Base-by-base conservation (phyloP, 2,888 invertebrate genomes). In the Operophtera brumata region DNA sequence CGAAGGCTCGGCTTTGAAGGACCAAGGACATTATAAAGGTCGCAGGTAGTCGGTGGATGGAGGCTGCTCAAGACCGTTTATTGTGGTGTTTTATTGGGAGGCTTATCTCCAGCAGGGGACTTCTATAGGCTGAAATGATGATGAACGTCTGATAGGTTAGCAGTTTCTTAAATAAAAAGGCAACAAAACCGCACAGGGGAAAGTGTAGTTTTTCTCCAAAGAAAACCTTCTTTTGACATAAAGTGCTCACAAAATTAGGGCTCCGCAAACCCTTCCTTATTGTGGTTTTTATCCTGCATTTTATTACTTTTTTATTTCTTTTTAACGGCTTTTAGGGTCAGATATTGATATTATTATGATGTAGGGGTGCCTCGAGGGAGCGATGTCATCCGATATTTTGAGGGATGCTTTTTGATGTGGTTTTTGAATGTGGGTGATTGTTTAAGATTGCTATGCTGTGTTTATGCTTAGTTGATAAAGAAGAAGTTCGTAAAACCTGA, bases 251-350 rank as follows among this genome's bases (percentile, higher is more conserved):
- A 7, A 71, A 73, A 73, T 76, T 71, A 73, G 75, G 76, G 78
- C 65, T 62, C 66, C 65, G 55, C 73, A 79, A 82, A 83, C 85
- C 84, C 80, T 84, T 73, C 70, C 63, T 69, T 72, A 69, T 65
- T 63, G 75, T 70, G 77, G 73, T 73, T 81, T 80, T 80, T 82
- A 81, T 80, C 75, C 82, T 88, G 88, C 84, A 74, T 87, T 88
- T 88, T 88, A 88, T 85, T 86, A 86, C 88, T 87, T 87, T 87
- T 89, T 89, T 88, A 89, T 88, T 82, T 84, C 80, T 87, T 86
- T 85, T 80, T 84, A 86, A 87, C 82, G 73, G 80, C 77, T 65
- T 50, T 20, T 50, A 68, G 75, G 76, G 84, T 82, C 83, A 82
- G 78, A 70, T 74, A 71, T 70, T 71, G 74, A 71, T 74, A 66